Evolutionary conservation across 2,888 invertebrate genomes (phyloP).

Genomic region (Xylota segnis): DNA sequence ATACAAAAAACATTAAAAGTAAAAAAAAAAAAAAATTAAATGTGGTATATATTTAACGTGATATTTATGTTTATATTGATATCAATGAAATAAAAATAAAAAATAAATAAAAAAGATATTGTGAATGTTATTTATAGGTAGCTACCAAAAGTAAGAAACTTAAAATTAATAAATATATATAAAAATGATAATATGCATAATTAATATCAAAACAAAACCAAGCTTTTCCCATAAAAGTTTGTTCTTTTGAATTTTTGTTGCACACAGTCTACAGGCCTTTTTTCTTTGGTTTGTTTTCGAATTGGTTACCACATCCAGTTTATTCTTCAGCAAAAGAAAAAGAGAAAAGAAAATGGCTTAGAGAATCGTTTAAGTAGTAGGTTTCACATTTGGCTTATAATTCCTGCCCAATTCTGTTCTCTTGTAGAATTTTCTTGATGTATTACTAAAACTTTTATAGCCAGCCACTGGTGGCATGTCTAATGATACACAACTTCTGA

Average conservation of each 20-base stretch:
- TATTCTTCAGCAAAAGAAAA: background rate
- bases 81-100: slow-evolving; percentile 78
- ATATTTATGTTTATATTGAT: slow-evolving; percentile 81
- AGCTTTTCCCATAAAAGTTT: slow-evolving; percentile 32
- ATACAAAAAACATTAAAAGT: slow-evolving; percentile 29
- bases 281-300: slow-evolving; percentile 1
- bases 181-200: slow-evolving; percentile 50
- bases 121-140: slow-evolving; percentile 74
- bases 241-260: slow-evolving; percentile 11
- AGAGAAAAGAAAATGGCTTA: slow-evolving; percentile 3
- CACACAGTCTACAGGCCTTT: slow-evolving; percentile 12
- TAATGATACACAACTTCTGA: too few species aligned
- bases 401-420: background rate
- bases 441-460: too few species aligned
- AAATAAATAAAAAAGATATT: slow-evolving; percentile 72
- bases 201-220: slow-evolving; percentile 41
- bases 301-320: slow-evolving; percentile 2
- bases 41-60: slow-evolving; percentile 79
- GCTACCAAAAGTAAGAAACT: slow-evolving; percentile 69
- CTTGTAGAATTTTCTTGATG: too few species aligned
- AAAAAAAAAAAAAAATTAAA: slow-evolving; percentile 61
- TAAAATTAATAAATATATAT: slow-evolving; percentile 37
- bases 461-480: too few species aligned
- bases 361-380: background rate
- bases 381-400: slow-evolving; percentile 35